phyloP scores from a whole-genome alignment of 2,888 invertebrate genomes.

The Norana najaformis region DNA sequence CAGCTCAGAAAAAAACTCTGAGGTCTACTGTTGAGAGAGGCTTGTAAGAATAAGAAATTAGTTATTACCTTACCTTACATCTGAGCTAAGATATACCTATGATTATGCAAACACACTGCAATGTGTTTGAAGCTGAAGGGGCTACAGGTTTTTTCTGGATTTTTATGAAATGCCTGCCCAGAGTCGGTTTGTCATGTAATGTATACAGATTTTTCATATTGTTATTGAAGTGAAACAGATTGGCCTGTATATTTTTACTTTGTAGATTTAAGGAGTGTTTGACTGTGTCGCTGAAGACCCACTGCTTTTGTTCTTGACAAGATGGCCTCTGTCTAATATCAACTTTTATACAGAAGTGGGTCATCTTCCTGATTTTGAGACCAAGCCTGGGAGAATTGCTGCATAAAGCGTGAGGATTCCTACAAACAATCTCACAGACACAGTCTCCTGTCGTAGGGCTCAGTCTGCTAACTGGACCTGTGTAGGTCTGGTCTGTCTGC shows the following conservation, averaged over 20 bases:
- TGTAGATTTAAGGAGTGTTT: background rate
- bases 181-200: background rate
- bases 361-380: constrained; percentile 7
- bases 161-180: background rate
- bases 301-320: background rate
- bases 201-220: background rate
- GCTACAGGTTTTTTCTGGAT: background rate
- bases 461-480: constrained; percentile 2
- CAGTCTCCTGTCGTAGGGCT: background rate
- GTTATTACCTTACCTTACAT: no score
- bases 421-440: background rate
- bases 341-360: background rate
- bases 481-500: background rate
- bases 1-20: no score
- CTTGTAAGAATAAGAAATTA: no score
- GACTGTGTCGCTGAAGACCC: background rate
- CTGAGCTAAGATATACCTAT: no score
- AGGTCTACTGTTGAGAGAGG: no score
- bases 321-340: background rate
- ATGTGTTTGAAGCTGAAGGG: background rate
- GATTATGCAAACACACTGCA: background rate
- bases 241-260: background rate
- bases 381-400: background rate
- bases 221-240: background rate
- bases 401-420: background rate